These are phyloP conservation scores for Amblyopsis hoosieri DNA, from an alignment of 2,797 vertebrate species.

Conservation along the genomic window DNA sequence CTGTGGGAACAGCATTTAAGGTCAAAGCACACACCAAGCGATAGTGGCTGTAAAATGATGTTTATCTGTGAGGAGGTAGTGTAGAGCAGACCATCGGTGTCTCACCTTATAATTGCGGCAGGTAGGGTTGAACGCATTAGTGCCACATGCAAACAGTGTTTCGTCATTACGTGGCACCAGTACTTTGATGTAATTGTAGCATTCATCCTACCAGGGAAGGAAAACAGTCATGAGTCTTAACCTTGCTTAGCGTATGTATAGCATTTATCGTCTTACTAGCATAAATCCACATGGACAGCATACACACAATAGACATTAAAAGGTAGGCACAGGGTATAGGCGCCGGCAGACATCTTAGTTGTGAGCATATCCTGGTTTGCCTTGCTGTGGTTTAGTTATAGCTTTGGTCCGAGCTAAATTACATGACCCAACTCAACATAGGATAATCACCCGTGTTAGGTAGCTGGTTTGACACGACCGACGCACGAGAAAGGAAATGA, in stretches of 20 bases:
- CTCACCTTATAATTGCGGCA: slow-evolving; percentile 93
- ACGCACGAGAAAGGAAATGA: neutral
- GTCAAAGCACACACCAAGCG: neutral
- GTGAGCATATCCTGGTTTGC: neutral
- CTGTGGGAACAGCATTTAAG: neutral
- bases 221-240: slow-evolving; percentile 27
- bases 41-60: slow-evolving; percentile 1
- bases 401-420: too few relatives aligned
- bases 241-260: slow-evolving; percentile 1
- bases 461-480: too few relatives aligned
- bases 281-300: neutral
- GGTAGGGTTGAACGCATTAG: slow-evolving; percentile 93
- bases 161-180: slow-evolving; percentile 86
- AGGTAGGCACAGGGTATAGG: too few relatives aligned
- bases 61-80: slow-evolving; percentile 17
- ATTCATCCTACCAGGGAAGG: slow-evolving; percentile 85
- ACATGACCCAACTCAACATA: too few relatives aligned
- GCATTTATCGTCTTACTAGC: too few relatives aligned
- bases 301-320: too few relatives aligned
- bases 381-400: neutral
- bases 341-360: neutral
- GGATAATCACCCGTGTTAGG: too few relatives aligned
- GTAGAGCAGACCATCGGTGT: neutral
- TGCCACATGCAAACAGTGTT: slow-evolving; percentile 90
- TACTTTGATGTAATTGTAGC: slow-evolving; percentile 96